Conservation (phyloP, 2,797 vertebrate species). For the Sebastes diploproa region DNA sequence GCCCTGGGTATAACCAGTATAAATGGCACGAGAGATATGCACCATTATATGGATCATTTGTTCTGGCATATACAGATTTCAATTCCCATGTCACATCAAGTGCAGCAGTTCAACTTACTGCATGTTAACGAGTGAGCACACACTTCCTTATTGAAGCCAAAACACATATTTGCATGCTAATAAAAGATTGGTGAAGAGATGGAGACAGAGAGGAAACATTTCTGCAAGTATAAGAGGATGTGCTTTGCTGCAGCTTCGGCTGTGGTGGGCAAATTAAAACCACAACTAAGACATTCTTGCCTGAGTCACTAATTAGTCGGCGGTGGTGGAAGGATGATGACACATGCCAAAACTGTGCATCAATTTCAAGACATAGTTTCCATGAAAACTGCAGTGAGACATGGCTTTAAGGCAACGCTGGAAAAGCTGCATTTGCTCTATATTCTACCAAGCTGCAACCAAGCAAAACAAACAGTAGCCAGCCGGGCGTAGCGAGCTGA, state of each 20-base stretch:
- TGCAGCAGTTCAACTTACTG: neutral
- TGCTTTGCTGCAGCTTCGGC: neutral
- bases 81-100: neutral
- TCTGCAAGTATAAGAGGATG: neutral
- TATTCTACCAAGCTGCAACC: too few relatives aligned
- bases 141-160: neutral
- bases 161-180: neutral
- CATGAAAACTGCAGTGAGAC: neutral
- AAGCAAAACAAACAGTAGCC: too few relatives aligned
- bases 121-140: neutral
- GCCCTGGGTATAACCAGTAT: neutral
- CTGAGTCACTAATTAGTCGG: neutral
- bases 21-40: neutral
- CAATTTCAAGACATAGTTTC: neutral
- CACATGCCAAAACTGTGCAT: neutral
- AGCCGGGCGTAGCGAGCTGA: too few relatives aligned
- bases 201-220: neutral
- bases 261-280: neutral
- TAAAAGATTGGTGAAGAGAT: neutral
- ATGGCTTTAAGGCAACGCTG: neutral
- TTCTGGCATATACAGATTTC: neutral
- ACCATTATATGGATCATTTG: neutral
- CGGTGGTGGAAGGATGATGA: neutral
- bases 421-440: neutral
- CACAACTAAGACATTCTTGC: slow-evolving; percentile 5